Conservation (phyloP, 1,140 invertebrate species). For the Frieseomelitta varia region DNA sequence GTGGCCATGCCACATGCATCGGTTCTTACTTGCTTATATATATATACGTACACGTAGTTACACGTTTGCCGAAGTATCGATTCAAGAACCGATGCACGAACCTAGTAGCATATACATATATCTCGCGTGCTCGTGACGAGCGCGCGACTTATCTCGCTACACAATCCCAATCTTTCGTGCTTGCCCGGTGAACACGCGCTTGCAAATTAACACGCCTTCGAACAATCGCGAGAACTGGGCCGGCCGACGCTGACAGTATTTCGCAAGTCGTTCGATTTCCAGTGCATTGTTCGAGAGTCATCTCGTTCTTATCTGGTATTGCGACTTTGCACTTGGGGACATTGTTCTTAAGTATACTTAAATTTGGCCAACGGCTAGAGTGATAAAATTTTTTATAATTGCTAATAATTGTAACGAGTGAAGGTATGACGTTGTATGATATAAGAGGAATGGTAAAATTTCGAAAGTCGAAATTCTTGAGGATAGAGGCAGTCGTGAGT, state of each 20-base stretch:
- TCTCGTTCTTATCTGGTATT: not conserved
- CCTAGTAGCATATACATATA: conserved; percentile 45
- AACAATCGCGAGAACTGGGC: not conserved
- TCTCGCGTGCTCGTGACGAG: conserved; percentile 61
- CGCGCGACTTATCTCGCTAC: conserved; percentile 58
- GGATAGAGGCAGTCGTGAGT: too few species aligned
- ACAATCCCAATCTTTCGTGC: conserved; percentile 66
- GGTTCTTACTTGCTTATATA: too few species aligned
- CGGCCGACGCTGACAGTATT: not conserved
- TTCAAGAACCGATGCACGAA: conserved; percentile 53
- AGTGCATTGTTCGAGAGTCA: not conserved
- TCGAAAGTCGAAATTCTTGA: too few species aligned
- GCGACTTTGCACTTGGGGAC: not conserved
- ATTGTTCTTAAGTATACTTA: too few species aligned
- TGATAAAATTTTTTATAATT: too few species aligned
- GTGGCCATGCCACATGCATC: not conserved
- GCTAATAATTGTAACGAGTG: too few species aligned
- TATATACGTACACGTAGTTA: not conserved
- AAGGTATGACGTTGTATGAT: too few species aligned
- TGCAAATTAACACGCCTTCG: conserved; percentile 11
- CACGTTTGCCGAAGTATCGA: conserved; percentile 19
- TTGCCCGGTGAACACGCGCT: conserved; percentile 53
- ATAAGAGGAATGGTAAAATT: too few species aligned
- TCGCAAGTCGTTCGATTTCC: not conserved
- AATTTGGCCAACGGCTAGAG: too few species aligned